These are phyloP conservation scores for Plusia festucae DNA, from an alignment of 2,888 invertebrate species.

Conservation along the genomic window DNA sequence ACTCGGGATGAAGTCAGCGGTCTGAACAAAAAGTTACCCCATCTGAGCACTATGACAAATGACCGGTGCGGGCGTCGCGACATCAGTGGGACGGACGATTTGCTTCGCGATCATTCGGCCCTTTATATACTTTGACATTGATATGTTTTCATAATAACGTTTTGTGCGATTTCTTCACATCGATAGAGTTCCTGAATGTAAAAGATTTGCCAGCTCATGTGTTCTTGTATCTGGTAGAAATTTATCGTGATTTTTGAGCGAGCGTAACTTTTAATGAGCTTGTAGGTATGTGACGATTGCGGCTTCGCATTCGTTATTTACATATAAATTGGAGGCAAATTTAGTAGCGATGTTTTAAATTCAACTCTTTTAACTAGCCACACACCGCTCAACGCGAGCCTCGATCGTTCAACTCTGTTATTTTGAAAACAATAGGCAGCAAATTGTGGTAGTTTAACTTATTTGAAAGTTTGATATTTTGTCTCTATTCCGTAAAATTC, in stretches of 20 bases:
- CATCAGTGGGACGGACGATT: conserved; percentile 81
- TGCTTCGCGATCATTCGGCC: conserved; percentile 78
- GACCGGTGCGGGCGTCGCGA: conserved; percentile 71
- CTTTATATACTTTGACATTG: conserved; percentile 67
- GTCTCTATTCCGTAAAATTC: not conserved
- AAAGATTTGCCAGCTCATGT: conserved; percentile 17
- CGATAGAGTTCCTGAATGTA: conserved; percentile 2
- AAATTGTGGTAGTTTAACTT: not conserved
- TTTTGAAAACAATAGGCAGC: not conserved
- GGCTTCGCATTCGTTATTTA: conserved; percentile 19
- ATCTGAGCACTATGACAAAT: conserved; percentile 86
- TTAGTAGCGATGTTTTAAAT: conserved; percentile 22
- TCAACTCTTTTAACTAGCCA: not conserved
- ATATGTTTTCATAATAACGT: conserved; percentile 66
- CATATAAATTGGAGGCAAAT: conserved; percentile 32
- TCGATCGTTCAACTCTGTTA: not conserved
- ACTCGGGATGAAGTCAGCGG: conserved; percentile 83
- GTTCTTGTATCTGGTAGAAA: conserved; percentile 11
- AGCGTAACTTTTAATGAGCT: conserved; percentile 45
- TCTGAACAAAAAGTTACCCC: conserved; percentile 85
- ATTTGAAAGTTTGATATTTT: not conserved
- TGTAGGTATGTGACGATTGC: conserved; percentile 14
- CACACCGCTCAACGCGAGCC: not conserved
- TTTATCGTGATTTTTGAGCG: conserved; percentile 26
- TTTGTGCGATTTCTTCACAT: conserved; percentile 51